Base-by-base conservation (phyloP, 1,140 invertebrate species). In the Hydropsyche tenuis region DNA sequence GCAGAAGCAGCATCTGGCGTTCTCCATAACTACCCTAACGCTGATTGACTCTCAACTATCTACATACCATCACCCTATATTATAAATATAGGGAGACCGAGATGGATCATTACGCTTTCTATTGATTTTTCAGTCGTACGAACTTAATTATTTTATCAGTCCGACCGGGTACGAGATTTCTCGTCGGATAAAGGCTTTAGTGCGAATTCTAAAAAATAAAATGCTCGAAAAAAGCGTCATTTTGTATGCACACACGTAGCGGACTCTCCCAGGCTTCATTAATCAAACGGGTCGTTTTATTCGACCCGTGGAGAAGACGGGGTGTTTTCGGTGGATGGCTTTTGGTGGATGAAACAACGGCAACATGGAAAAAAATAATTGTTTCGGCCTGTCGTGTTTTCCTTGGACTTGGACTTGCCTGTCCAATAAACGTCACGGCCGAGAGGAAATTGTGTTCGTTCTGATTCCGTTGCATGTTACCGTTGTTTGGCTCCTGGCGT, bases 361-460 rank as follows among this genome's bases (percentile, higher is more conserved):
- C 20, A 25, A 60, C 56, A 60, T 16, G 51, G 37, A 46, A 63
- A 71, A 63, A 63, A 72, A 62, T 72, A 72, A 43, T 46, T 63
- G 30, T 23, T 63, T 72, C 56, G 22, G n/a, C 37, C 25, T 22
- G 53, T 72, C 56, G 16, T 42, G 69, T 42, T 72, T 56, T 72
- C 62, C 42, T 72, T 63, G 42, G 51, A 23, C 56, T 63, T 25
- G 56, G 20, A 46, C 45, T 20, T 16, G 23, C 16, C 42, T 72
- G 69, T 72, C 69, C 56, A 72, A 72, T 72, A 72, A 72, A 72
- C 69, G 69, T 72, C 69, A 62, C 25, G 37, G 20, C 42, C 1
- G n/a, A 20, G 30, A 72, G 51, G 37, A 62, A 72, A 72, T 62
- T 72, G 20, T 60, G 37, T 72, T 42, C 53, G 53, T 62, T 25